Percentiles rank a stretch among this genome's conserved stretches.
These are phyloP conservation scores for Lampris incognitus DNA, from an alignment of 2,113 vertebrate species.

Conservation along the genomic window DNA sequence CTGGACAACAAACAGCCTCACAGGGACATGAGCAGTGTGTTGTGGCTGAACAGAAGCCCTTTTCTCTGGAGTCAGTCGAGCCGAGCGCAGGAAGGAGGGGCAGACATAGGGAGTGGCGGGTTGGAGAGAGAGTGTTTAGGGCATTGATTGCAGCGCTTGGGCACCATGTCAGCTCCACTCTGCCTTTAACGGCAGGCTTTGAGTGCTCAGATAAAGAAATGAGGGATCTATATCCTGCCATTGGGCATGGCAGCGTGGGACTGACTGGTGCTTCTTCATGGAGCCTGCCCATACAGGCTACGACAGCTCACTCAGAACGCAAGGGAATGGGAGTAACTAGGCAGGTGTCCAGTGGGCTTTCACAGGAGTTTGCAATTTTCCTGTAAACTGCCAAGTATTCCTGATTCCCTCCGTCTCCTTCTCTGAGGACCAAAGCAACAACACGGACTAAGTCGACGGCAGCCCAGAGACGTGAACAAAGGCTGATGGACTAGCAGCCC, in stretches of 20 bases:
- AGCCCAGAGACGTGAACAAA: conserved; percentile 65
- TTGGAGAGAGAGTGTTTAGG: conserved; percentile 69
- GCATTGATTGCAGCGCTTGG: conserved; percentile 70
- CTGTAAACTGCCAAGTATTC: conserved; percentile 63
- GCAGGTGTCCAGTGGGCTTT: conserved; percentile 68
- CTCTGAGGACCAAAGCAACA: conserved; percentile 63
- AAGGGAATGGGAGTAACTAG: conserved; percentile 66
- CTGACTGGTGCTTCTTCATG: conserved; percentile 69
- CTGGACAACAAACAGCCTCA: conserved; percentile 82
- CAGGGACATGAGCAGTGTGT: conserved; percentile 79
- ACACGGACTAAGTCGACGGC: conserved; percentile 62
- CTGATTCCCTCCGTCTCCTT: conserved; percentile 52
- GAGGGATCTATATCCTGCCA: conserved; percentile 75
- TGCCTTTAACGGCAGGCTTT: conserved; percentile 54
- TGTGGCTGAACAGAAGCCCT: conserved; percentile 84
- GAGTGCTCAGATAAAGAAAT: conserved; percentile 71
- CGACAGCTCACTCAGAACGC: conserved; percentile 71
- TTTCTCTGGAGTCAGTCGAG: conserved; percentile 88
- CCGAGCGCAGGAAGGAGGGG: conserved; percentile 78
- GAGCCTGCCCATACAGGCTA: conserved; percentile 71
- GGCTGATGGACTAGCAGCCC: conserved; percentile 73
- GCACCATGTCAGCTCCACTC: conserved; percentile 65
- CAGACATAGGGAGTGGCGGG: conserved; percentile 55
- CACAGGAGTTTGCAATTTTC: conserved; percentile 62
- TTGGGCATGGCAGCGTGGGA: conserved; percentile 73